Evolutionary conservation across 2,888 invertebrate genomes (phyloP).

Genomic region (Pogonocherus hispidulus): DNA sequence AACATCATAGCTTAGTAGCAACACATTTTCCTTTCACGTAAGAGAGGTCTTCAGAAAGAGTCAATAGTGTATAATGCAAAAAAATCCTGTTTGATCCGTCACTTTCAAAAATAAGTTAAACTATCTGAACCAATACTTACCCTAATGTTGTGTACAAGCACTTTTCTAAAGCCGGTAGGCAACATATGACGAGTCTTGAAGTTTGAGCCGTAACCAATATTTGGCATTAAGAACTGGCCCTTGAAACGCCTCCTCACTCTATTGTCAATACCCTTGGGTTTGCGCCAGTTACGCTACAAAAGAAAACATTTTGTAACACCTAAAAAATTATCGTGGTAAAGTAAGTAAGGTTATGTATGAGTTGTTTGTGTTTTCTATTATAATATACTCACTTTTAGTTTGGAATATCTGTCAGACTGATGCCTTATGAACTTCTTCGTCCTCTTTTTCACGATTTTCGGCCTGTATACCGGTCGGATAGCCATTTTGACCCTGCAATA

Average conservation of each 20-base stretch:
- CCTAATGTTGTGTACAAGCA: constrained; percentile 89
- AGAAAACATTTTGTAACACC: neutral
- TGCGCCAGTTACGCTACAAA: constrained; percentile 95
- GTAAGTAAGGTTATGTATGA: constrained; percentile 7
- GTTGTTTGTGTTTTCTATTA: neutral
- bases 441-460: constrained; percentile 95
- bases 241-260: constrained; percentile 98
- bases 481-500: constrained; percentile 77
- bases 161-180: constrained; percentile 98
- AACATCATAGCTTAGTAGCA: constrained; percentile 65
- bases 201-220: constrained; percentile 98
- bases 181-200: constrained; percentile 96
- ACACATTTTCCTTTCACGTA: no score
- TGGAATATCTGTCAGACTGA: constrained; percentile 98
- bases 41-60: no score
- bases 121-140: constrained; percentile 68
- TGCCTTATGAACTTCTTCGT: constrained; percentile 98
- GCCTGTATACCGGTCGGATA: constrained; percentile 90
- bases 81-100: no score
- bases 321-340: neutral
- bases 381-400: constrained; percentile 82
- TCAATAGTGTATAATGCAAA: no score
- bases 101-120: no score
- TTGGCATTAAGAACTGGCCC: constrained; percentile 99
- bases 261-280: constrained; percentile 99